These are phyloP conservation scores for Pinctada fucata DNA, from an alignment of 2,888 invertebrate genomes.

Conservation along the genomic window DNA sequence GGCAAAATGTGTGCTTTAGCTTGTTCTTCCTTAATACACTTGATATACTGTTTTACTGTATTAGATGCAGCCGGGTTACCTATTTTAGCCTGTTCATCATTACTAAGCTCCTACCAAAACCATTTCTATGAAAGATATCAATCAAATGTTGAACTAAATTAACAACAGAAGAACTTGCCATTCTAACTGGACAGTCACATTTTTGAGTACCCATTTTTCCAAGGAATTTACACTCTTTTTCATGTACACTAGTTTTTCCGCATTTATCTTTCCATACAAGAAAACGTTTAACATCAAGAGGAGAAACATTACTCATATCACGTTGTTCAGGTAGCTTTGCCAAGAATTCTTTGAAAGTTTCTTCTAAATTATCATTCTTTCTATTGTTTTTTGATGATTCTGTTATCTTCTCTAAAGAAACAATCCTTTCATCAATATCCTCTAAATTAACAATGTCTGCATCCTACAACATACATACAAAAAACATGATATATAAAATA, in stretches of 20 bases:
- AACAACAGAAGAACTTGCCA: too few relatives aligned
- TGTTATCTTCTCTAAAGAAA: background rate
- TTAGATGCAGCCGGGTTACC: slow-evolving; percentile 32
- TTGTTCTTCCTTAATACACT: slow-evolving; percentile 33
- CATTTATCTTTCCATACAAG: slow-evolving; percentile 19
- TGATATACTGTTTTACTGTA: slow-evolving; percentile 26
- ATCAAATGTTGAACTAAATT: background rate
- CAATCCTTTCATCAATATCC: slow-evolving; percentile 11
- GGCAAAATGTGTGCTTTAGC: slow-evolving; percentile 27
- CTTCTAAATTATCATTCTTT: background rate
- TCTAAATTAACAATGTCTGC: too few relatives aligned
- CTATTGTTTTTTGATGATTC: background rate
- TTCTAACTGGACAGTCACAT: background rate
- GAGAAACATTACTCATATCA: background rate
- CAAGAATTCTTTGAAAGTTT: background rate
- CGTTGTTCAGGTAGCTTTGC: background rate
- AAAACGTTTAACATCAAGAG: slow-evolving; percentile 7
- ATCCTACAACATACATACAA: too few relatives aligned
- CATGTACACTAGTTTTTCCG: slow-evolving; percentile 27
- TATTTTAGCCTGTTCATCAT: background rate
- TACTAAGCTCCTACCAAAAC: background rate
- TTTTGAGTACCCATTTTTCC: slow-evolving; percentile 10
- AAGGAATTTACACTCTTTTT: slow-evolving; percentile 4
- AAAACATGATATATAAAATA: too few relatives aligned
- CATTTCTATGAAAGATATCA: background rate